Conservation (phyloP, 1,140 invertebrate genomes). For the Dryas iulia region DNA sequence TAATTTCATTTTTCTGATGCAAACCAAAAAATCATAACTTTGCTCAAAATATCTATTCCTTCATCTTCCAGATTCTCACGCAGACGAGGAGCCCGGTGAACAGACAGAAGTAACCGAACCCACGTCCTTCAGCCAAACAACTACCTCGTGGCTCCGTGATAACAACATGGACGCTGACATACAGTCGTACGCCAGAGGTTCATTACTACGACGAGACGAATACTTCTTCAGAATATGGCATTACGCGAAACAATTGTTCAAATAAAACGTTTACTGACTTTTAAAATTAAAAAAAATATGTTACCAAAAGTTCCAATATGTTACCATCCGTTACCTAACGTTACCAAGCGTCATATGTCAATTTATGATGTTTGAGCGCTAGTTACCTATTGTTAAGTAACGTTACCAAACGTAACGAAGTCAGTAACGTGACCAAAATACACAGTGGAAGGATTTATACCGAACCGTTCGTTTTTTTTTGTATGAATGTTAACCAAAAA, state of each 20-base stretch:
- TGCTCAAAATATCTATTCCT: too few relatives aligned
- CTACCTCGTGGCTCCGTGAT: slow-evolving; percentile 95
- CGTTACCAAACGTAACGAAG: background rate
- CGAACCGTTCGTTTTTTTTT: background rate
- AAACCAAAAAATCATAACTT: too few relatives aligned
- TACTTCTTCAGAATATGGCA: slow-evolving; percentile 97
- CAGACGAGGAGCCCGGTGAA: slow-evolving; percentile 56
- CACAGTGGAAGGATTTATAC: background rate
- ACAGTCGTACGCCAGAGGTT: slow-evolving; percentile 90
- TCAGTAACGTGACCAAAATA: background rate
- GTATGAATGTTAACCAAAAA: background rate
- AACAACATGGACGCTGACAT: slow-evolving; percentile 96
- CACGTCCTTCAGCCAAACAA: slow-evolving; percentile 91
- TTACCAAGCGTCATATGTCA: background rate
- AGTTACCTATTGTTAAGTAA: background rate
- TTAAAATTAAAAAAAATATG: background rate
- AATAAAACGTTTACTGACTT: background rate
- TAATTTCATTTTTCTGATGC: too few relatives aligned
- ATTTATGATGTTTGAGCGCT: background rate
- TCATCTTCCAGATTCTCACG: slow-evolving; percentile 48
- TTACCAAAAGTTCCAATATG: background rate
- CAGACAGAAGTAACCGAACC: slow-evolving; percentile 64
- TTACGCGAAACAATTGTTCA: slow-evolving; percentile 90
- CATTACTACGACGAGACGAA: slow-evolving; percentile 91
- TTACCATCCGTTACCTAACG: background rate